Conservation (phyloP, 2,113 vertebrate species). For the Misgurnus mizolepis region DNA sequence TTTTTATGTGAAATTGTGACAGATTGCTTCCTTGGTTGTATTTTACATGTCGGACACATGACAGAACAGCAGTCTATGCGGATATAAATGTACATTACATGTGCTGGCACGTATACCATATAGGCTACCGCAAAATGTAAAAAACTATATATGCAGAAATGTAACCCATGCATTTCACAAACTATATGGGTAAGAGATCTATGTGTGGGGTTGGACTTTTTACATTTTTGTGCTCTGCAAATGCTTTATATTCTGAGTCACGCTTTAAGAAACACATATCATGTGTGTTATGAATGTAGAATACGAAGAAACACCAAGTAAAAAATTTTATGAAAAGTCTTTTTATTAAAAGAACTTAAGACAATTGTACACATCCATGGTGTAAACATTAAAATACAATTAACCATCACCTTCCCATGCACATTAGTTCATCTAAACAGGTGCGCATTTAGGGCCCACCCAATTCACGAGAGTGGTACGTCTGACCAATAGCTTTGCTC, state of each 20-base stretch:
- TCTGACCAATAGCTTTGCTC: background rate
- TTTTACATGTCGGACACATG: background rate
- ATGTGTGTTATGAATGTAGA: background rate
- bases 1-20: background rate
- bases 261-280: too few relatives aligned
- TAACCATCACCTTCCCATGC: slow-evolving; percentile 1
- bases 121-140: background rate
- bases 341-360: background rate
- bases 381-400: slow-evolving; percentile 22
- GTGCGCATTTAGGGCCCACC: slow-evolving; percentile 1
- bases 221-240: background rate
- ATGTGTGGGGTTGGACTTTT: background rate
- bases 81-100: too few relatives aligned
- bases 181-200: too few relatives aligned
- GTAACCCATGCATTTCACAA: too few relatives aligned
- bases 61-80: background rate
- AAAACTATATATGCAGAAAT: background rate
- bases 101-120: too few relatives aligned
- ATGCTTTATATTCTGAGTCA: too few relatives aligned
- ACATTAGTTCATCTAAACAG: slow-evolving; percentile 27
- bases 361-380: background rate
- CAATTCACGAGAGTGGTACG: background rate
- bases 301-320: background rate
- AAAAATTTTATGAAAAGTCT: background rate
- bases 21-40: background rate